Conservation (phyloP, 2,888 invertebrate genomes). For the Parnassius smintheus region DNA sequence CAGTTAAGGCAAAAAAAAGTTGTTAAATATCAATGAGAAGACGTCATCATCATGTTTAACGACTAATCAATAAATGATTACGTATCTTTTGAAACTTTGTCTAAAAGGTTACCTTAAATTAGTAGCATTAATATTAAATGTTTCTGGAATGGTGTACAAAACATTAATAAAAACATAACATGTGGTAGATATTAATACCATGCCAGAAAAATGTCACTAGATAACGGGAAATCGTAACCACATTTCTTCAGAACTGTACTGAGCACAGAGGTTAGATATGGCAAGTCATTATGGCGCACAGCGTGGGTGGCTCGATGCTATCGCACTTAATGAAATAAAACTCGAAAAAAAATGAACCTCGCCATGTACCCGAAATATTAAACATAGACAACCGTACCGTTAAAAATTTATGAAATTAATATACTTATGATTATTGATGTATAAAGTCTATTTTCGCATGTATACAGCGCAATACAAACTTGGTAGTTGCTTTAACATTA, state of each 20-base stretch:
- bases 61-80: no score
- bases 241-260: slow-evolving; percentile 51
- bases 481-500: slow-evolving; percentile 32
- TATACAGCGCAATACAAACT: slow-evolving; percentile 3
- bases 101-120: no score
- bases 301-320: slow-evolving; percentile 78
- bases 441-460: slow-evolving; percentile 15
- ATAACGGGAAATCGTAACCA: slow-evolving; percentile 35
- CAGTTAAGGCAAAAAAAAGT: no score
- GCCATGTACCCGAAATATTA: slow-evolving; percentile 41
- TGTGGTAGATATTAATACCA: neutral
- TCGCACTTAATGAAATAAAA: slow-evolving; percentile 77
- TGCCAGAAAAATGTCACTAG: slow-evolving; percentile 3
- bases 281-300: slow-evolving; percentile 70
- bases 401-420: slow-evolving; percentile 15
- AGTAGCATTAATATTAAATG: no score
- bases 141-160: no score
- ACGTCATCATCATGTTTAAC: no score
- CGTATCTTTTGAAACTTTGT: no score
- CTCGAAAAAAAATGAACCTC: slow-evolving; percentile 54
- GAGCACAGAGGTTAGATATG: slow-evolving; percentile 57
- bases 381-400: slow-evolving; percentile 25
- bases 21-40: no score
- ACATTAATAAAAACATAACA: no score
- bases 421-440: neutral